Percentiles rank a stretch among this genome's conserved stretches.
Evolutionary conservation across 2,797 vertebrate species (phyloP).

Genomic region (Galagoides demidoff): DNA sequence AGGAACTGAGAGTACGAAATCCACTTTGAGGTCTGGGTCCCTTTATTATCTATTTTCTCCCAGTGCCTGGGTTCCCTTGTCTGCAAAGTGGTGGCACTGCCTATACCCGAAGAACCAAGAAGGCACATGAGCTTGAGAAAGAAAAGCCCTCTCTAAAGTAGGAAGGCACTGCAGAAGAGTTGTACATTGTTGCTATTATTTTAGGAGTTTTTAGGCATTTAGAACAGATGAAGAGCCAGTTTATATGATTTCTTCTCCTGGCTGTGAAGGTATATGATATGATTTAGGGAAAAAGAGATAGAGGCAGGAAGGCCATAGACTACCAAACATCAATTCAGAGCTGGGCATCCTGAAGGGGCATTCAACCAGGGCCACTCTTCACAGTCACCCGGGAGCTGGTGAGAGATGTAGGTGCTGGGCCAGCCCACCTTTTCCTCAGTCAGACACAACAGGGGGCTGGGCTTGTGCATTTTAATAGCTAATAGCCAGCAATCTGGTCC

Average conservation of each 20-base stretch:
- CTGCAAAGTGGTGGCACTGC: neutral
- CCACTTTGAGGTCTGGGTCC: neutral
- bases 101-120: neutral
- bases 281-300: neutral
- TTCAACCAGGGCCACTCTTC: neutral
- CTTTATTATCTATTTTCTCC: neutral
- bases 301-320: neutral
- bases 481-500: neutral
- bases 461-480: neutral
- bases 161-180: neutral
- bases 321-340: neutral
- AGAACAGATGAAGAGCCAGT: neutral
- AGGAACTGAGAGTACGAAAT: neutral
- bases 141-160: neutral
- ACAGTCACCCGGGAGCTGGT: rapidly evolving
- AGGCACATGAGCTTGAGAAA: neutral
- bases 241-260: neutral
- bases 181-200: neutral
- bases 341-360: neutral
- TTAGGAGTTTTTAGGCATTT: neutral
- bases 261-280: neutral
- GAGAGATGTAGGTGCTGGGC: neutral
- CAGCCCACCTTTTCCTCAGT: neutral
- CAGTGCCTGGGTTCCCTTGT: neutral
- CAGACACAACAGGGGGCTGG: neutral